Percentiles rank a stretch among this genome's conserved stretches.
Conservation (phyloP, 2,113 vertebrate species). For the human (Homo sapiens) region GRCh38 chr11:73135501-73136000, state of each 20-base stretch:
- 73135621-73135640: slow-evolving; percentile 16
- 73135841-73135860: slow-evolving; percentile 47
- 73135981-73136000: no score
- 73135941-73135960: no score
- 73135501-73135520: background rate
- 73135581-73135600: background rate
- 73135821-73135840: slow-evolving; percentile 27
- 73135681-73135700: slow-evolving; percentile 66
- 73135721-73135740: slow-evolving; percentile 35
- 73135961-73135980: no score
- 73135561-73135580: slow-evolving; percentile 21
- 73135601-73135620: slow-evolving; percentile 60
- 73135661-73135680: slow-evolving; percentile 46
- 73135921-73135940: no score
- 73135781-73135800: slow-evolving; percentile 23
- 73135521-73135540: background rate
- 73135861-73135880: background rate
- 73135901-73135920: no score
- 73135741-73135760: slow-evolving; percentile 29
- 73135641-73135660: slow-evolving; percentile 68
- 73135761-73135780: slow-evolving; percentile 18
- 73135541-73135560: slow-evolving; percentile 42
- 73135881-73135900: no score
- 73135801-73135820: background rate
- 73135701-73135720: slow-evolving; percentile 62